These are phyloP conservation scores for Pangasius larnaudii DNA, from an alignment of 2,797 vertebrate species.

Conservation along the genomic window DNA sequence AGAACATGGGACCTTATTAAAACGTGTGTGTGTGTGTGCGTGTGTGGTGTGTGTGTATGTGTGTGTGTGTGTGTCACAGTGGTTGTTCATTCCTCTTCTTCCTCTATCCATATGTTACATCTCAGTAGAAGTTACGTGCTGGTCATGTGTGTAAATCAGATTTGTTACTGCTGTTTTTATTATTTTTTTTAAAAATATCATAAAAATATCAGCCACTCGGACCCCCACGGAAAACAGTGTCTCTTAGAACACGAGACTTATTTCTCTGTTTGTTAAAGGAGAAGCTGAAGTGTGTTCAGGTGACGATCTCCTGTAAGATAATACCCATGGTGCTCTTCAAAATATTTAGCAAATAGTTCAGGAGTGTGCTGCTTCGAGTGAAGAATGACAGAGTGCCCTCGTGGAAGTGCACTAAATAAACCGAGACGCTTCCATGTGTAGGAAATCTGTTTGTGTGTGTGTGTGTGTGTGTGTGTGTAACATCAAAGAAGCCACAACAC, in stretches of 20 bases:
- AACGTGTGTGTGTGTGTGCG: background rate
- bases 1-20: background rate
- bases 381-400: background rate
- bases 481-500: slow-evolving; percentile 6
- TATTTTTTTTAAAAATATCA: background rate
- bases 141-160: background rate
- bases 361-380: background rate
- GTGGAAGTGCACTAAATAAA: background rate
- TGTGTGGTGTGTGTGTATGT: slow-evolving; percentile 9
- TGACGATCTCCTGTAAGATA: background rate
- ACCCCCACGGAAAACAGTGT: background rate
- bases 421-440: background rate
- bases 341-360: too few species aligned
- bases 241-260: background rate
- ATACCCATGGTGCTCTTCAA: background rate
- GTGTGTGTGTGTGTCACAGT: background rate
- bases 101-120: background rate
- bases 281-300: background rate
- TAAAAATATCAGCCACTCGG: background rate
- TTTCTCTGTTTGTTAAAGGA: background rate
- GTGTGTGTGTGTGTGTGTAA: background rate
- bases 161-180: background rate
- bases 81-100: background rate
- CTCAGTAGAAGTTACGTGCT: background rate
- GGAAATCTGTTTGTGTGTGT: background rate